Conservation (phyloP, 1,140 invertebrate genomes). For the Pogonomyrmex californicus region DNA sequence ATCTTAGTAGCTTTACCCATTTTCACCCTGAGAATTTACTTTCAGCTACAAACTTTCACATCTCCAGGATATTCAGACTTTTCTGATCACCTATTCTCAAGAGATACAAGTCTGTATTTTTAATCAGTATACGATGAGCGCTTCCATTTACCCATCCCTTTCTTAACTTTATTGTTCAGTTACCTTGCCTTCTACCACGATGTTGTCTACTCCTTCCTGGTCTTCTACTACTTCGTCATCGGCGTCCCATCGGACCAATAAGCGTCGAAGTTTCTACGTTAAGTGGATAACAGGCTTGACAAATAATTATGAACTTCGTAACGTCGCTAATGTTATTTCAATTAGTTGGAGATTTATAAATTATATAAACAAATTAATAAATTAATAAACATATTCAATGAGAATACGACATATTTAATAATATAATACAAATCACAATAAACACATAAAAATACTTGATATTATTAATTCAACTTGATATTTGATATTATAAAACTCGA, state of each 20-base stretch:
- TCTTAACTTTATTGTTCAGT: slow-evolving; percentile 51
- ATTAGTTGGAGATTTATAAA: slow-evolving; percentile 47
- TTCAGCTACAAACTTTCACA: slow-evolving; percentile 44
- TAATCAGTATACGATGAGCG: slow-evolving; percentile 61
- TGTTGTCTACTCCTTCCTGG: slow-evolving; percentile 37
- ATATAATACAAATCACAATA: background rate
- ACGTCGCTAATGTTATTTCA: slow-evolving; percentile 1
- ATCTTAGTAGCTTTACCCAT: slow-evolving; percentile 25
- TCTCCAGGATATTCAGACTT: slow-evolving; percentile 55
- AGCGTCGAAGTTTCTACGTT: slow-evolving; percentile 56
- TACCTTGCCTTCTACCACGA: background rate
- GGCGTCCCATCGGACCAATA: slow-evolving; percentile 54
- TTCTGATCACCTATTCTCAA: slow-evolving; percentile 57
- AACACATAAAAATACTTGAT: slow-evolving; percentile 10
- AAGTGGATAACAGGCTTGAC: slow-evolving; percentile 58
- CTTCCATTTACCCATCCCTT: slow-evolving; percentile 54
- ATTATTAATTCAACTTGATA: background rate
- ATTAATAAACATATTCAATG: background rate
- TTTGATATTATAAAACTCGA: background rate
- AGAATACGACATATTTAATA: slow-evolving; percentile 26
- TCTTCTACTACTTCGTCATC: slow-evolving; percentile 52
- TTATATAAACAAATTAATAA: slow-evolving; percentile 23
- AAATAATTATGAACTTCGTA: slow-evolving; percentile 63
- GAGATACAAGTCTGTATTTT: slow-evolving; percentile 62
- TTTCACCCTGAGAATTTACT: slow-evolving; percentile 52